Base-by-base conservation (phyloP, 1,140 invertebrate genomes). In the Brachionus sp. region DNA sequence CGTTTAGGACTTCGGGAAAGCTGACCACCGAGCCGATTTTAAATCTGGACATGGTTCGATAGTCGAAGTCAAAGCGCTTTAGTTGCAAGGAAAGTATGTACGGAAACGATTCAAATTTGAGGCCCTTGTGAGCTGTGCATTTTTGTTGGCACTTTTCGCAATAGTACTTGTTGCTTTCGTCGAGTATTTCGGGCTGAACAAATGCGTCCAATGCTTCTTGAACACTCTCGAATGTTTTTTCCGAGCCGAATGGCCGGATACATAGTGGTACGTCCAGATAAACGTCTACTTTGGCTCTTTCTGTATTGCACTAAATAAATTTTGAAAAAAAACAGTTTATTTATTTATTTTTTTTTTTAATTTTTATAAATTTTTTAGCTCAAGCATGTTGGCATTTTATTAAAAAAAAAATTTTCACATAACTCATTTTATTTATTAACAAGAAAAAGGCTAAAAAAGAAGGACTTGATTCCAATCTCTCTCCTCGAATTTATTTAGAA, bases 131-230 rank as follows among this genome's bases (percentile, higher is more conserved):
- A 0, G 98, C 97, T 89, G 97, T 95, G 86, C 90, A 90, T 62
- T 98, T 90, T 0, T 96, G 96, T 88, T 97, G 94, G 86, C 95
- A 93, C 84, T 92, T 93, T n/a, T 97, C 97, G 25, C 97, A 97
- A 90, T 98, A 97, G 88, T 98, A 98, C 88, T 98, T 99, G 89
- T 99, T 99, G 88, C 99, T 97, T n/a, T 97, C 97, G 86, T 99
- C 97, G 33, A 99, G 90, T 25, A 94, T 95, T 90, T 99, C 97
- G 53, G 94, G 93, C 85, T 93, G 95, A 25, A 97, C 93, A 89
- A 99, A 99, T 88, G 99, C 97, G 88, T 95, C 93, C 90, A 99
- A 99, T 9, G 97, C 98, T 86, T 98, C 97, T 39, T 77, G 16
- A 9, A 50, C 53, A 46, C 44, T 82, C 13, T 75, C 92, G 87